Evolutionary conservation across 2,797 vertebrate genomes (phyloP).

Genomic region (Tangara arthus): DNA sequence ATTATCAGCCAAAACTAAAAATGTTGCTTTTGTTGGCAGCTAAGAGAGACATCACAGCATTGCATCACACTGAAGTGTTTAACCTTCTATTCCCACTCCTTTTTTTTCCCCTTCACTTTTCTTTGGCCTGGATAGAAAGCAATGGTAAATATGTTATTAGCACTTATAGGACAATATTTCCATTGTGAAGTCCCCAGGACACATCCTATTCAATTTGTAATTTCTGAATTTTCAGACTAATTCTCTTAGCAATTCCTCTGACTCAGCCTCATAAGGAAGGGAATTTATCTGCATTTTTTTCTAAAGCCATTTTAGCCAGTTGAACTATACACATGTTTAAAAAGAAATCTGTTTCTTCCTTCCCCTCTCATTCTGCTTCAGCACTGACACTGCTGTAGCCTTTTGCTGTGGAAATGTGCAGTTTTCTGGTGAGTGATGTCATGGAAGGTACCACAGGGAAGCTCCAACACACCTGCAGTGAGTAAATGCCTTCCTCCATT

Average conservation of each 20-base stretch:
- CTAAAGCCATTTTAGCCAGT: background rate
- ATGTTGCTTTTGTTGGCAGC: constrained; percentile 8
- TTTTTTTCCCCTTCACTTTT: background rate
- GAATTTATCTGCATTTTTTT: background rate
- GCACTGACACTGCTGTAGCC: background rate
- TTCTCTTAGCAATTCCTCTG: background rate
- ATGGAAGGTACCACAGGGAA: background rate
- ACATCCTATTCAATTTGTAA: background rate
- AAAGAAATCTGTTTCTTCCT: background rate
- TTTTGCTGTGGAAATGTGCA: background rate
- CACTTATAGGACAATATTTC: background rate
- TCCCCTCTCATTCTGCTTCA: background rate
- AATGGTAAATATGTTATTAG: background rate
- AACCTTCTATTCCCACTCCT: background rate
- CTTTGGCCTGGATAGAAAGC: background rate
- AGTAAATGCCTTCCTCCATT: background rate
- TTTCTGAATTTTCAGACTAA: background rate
- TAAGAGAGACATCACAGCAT: background rate
- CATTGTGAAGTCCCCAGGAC: background rate
- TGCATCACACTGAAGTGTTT: background rate
- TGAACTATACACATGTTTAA: background rate
- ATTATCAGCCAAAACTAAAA: constrained; percentile 25
- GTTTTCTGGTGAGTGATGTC: background rate
- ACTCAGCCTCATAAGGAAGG: background rate
- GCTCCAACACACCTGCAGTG: background rate